Conservation (phyloP, 2,888 invertebrate species). For the Anthrax anthrax region DNA sequence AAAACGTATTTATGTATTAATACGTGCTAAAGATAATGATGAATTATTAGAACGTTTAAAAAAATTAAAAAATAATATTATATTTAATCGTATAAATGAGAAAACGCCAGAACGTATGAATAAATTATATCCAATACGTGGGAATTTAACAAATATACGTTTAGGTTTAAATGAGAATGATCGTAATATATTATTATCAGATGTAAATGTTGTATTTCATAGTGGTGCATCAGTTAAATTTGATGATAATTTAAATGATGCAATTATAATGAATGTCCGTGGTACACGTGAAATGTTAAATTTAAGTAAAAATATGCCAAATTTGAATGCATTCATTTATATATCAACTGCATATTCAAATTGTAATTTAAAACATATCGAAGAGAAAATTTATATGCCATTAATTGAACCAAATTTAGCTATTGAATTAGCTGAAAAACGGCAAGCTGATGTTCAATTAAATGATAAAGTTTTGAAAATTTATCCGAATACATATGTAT, state of each 20-base stretch:
- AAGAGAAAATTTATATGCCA: constrained; percentile 37
- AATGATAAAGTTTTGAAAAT: constrained; percentile 7
- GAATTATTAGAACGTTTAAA: constrained; percentile 7
- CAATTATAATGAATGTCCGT: constrained; percentile 13
- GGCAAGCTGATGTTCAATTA: neutral
- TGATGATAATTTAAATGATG: constrained; percentile 36
- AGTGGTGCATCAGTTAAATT: constrained; percentile 41
- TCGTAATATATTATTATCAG: constrained; percentile 2
- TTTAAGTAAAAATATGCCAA: constrained; percentile 9
- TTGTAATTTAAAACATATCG: constrained; percentile 36
- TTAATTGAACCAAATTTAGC: constrained; percentile 5
- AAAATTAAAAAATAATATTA: constrained; percentile 4
- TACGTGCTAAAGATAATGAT: constrained; percentile 9
- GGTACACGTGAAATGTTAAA: constrained; percentile 12
- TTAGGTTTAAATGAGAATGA: constrained; percentile 7
- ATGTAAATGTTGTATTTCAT: constrained; percentile 37
- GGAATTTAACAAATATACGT: constrained; percentile 4
- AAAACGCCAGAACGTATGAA: constrained; percentile 1
- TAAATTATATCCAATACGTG: constrained; percentile 10
- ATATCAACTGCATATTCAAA: constrained; percentile 43
- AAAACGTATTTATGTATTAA: constrained; percentile 12
- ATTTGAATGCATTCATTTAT: constrained; percentile 32
- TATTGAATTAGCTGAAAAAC: constrained; percentile 2
- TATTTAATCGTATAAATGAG: constrained; percentile 6
- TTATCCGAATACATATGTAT: constrained; percentile 43